Conservation (phyloP, 2,888 invertebrate species). For the Sialis lutaria region DNA sequence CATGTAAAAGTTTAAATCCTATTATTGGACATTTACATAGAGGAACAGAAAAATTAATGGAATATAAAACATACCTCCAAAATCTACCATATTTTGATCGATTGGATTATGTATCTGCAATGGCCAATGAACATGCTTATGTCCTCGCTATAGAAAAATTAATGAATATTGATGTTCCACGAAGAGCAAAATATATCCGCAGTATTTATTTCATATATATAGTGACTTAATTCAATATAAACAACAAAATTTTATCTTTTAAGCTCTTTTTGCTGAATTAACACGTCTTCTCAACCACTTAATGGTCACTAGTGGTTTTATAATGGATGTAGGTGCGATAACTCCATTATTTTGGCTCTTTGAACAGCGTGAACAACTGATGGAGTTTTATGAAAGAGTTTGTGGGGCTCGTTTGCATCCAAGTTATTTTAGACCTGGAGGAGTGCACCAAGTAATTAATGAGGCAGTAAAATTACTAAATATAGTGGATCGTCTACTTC, state of each 20-base stretch:
- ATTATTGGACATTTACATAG: slow-evolving; percentile 77
- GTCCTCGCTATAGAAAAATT: slow-evolving; percentile 69
- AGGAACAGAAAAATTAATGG: slow-evolving; percentile 80
- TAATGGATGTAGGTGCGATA: slow-evolving; percentile 70
- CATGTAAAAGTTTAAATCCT: slow-evolving; percentile 60
- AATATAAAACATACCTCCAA: slow-evolving; percentile 73
- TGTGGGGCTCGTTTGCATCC: slow-evolving; percentile 74
- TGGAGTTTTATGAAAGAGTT: slow-evolving; percentile 69
- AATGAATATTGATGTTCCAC: slow-evolving; percentile 57
- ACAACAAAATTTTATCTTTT: slow-evolving; percentile 3
- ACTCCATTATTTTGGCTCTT: slow-evolving; percentile 86
- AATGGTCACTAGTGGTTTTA: slow-evolving; percentile 53
- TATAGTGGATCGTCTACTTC: too few relatives aligned
- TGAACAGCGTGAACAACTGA: slow-evolving; percentile 74
- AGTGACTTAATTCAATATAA: not conserved
- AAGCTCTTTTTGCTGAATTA: slow-evolving; percentile 56
- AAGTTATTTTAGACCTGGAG: slow-evolving; percentile 67
- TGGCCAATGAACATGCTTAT: slow-evolving; percentile 66
- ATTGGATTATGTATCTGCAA: slow-evolving; percentile 71
- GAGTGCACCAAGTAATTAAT: slow-evolving; percentile 41
- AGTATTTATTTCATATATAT: slow-evolving; percentile 20
- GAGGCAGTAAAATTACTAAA: too few relatives aligned
- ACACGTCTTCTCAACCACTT: slow-evolving; percentile 67
- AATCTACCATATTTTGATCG: slow-evolving; percentile 76
- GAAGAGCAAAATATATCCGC: slow-evolving; percentile 65